Conservation (phyloP, 2,113 vertebrate genomes). For the Parus major region DNA sequence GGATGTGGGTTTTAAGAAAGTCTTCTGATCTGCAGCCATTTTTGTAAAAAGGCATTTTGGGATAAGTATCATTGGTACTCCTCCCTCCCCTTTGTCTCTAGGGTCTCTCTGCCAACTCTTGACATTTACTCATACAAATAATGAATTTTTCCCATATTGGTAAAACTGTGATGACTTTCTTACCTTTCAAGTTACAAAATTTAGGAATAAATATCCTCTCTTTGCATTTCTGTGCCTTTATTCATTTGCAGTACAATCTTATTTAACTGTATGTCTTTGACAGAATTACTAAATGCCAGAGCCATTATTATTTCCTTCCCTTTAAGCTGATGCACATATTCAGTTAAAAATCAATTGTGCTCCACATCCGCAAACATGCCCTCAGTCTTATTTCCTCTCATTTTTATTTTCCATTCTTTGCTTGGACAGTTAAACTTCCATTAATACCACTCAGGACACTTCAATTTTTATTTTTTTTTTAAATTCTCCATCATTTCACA, state of each 20-base stretch:
- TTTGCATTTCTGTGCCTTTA: background rate
- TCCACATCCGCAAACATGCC: conserved; percentile 35
- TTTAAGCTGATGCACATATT: conserved; percentile 35
- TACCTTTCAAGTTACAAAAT: background rate
- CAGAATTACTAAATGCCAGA: background rate
- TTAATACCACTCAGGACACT: conserved; percentile 29
- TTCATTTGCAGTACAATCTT: background rate
- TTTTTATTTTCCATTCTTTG: conserved; percentile 38
- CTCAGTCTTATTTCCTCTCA: conserved; percentile 42
- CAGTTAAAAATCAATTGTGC: conserved; percentile 50
- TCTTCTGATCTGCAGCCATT: background rate
- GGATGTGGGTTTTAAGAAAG: background rate
- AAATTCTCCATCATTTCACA: conserved; percentile 32
- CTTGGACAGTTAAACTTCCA: conserved; percentile 33
- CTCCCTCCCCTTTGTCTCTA: background rate
- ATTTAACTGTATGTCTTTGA: conserved; percentile 9
- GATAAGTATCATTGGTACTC: background rate
- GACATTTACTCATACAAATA: background rate
- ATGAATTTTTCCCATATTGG: background rate
- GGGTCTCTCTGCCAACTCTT: background rate
- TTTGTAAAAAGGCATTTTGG: background rate
- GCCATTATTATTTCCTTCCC: conserved; percentile 49
- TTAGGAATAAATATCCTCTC: background rate
- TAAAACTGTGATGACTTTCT: background rate
- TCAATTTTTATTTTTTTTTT: background rate